These are phyloP conservation scores for Salvelinus namaycush DNA, from an alignment of 2,113 vertebrate genomes.

Conservation along the genomic window DNA sequence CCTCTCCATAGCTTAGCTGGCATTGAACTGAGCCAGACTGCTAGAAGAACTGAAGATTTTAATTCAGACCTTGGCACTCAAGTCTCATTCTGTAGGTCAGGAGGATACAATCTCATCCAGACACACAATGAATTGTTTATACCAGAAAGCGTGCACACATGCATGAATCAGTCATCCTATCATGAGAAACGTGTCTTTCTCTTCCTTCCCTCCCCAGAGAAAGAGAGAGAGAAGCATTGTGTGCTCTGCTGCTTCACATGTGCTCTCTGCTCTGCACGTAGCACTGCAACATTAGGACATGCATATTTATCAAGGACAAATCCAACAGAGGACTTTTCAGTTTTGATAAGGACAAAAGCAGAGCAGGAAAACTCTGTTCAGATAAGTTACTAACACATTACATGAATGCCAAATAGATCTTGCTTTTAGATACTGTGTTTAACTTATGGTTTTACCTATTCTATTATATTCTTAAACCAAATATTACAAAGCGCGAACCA, in stretches of 20 bases:
- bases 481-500: too few relatives aligned
- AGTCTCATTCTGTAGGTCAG: neutral
- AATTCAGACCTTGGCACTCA: slow-evolving; percentile 26
- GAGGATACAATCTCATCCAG: neutral
- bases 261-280: neutral
- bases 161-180: neutral
- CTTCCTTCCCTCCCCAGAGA: neutral
- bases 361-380: neutral
- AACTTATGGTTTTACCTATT: too few relatives aligned
- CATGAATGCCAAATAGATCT: too few relatives aligned
- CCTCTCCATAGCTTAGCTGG: neutral
- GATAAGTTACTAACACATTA: neutral
- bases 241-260: neutral
- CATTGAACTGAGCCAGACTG: neutral
- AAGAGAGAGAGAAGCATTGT: too few relatives aligned
- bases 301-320: slow-evolving; percentile 31
- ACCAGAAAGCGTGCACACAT: neutral
- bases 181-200: too few relatives aligned
- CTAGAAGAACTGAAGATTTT: neutral
- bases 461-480: too few relatives aligned
- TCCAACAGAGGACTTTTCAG: slow-evolving; percentile 10
- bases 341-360: slow-evolving; percentile 26
- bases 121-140: neutral
- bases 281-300: slow-evolving; percentile 22
- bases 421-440: too few relatives aligned